Evolutionary conservation across 2,888 invertebrate species (phyloP), one percentile per base, ranked within the genome.

Genomic region (Hirtodrosophila confusa): DNA sequence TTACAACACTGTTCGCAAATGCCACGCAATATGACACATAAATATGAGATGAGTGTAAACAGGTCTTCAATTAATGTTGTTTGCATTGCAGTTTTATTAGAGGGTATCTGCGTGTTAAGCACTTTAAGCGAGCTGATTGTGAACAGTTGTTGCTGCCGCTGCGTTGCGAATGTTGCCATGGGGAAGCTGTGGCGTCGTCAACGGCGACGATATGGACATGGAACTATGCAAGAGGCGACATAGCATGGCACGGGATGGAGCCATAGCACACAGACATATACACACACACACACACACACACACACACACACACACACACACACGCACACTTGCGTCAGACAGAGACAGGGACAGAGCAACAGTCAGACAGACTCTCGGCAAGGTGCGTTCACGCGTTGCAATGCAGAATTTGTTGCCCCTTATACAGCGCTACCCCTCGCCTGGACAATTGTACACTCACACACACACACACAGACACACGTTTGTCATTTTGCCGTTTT

Each of bases 351-450:
- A 55, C 12, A 36, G 40, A 31, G 24, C 41, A 23, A 55, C 35
- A 49, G 35, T 39, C 48, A 33, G 74, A 60, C 39, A 60, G 47
- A 66, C 64, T 53, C 40, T 40, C 50, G 72, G 75, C 80, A 72
- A 86, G 80, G 80, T 82, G 87, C 87, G 87, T 86, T 86, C 86
- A 86, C 80, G 80, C 80, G 85, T 84, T 84, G 87, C 87, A 80
- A 86, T 86, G 84, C 84, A 61, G 84, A 57, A 54, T 49, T 66
- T 50, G 39, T 44, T 47, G 58, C 24, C 36, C 36, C 58, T 41
- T 29, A 29, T 51, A 40, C 31, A 45, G 43, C 37, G 24, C 31
- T 24, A 17, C 37, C 37, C 8, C 39, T 9, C 3, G 35, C 37
- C 44, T 2, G 33, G 11, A 17, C 27, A 36, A 24, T 48, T 9